These are phyloP conservation scores for Cladopsammia gracilis DNA, from an alignment of 64 coral and sea anemone genomes.

Conservation along the genomic window DNA sequence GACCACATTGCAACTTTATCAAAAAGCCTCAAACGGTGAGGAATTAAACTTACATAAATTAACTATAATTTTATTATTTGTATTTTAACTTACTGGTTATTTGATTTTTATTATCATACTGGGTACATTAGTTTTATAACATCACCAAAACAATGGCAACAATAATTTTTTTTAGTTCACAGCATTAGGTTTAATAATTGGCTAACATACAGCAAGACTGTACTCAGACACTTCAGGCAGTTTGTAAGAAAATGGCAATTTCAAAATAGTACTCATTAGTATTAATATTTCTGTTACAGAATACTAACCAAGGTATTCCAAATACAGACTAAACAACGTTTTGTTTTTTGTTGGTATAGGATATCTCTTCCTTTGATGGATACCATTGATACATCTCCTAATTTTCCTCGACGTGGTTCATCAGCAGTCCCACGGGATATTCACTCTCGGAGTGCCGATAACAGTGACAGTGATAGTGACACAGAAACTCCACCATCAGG, in stretches of 20 bases:
- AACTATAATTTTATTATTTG: background rate
- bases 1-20: slow-evolving; percentile 82
- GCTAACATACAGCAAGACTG: too few relatives aligned
- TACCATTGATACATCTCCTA: slow-evolving; percentile 46
- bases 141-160: too few relatives aligned
- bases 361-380: slow-evolving; percentile 68
- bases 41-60: too few relatives aligned
- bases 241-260: too few relatives aligned
- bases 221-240: too few relatives aligned
- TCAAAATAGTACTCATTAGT: too few relatives aligned
- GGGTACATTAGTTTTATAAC: too few relatives aligned
- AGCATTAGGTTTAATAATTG: too few relatives aligned
- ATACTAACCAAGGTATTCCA: too few relatives aligned
- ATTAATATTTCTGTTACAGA: too few relatives aligned
- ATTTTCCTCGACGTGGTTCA: background rate
- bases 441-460: background rate
- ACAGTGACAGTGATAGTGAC: slow-evolving; percentile 71
- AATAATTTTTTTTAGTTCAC: too few relatives aligned
- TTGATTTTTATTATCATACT: background rate
- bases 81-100: background rate
- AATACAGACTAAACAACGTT: too few relatives aligned
- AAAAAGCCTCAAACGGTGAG: slow-evolving; percentile 86
- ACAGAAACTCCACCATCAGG: slow-evolving; percentile 31
- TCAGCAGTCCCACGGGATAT: background rate
- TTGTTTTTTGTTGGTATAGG: background rate